Base-by-base conservation (phyloP, 2,113 vertebrate species). In the Ondatra zibethicus region DNA sequence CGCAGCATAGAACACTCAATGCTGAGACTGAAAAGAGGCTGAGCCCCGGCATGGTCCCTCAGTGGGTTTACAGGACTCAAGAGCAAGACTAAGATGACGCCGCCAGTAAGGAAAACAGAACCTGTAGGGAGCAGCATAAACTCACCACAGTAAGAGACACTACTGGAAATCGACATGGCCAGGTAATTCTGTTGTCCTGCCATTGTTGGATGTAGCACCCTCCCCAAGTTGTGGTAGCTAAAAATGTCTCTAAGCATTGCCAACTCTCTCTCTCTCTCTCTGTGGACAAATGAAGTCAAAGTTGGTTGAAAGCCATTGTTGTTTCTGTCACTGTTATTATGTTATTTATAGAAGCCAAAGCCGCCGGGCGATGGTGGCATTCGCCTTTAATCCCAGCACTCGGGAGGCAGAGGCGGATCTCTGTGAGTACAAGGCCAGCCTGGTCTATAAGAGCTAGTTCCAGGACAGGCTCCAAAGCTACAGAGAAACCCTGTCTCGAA, bases 121-220 rank as follows among this genome's bases (percentile, higher is more conserved):
- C 7, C 63, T 65, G 31, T 13, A 0, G 12, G 3, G 21, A 42
- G 47, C 33, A 27, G 50, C 0, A 17, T 66, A 19, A 8, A 29
- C 29, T 29, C n/a, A 16, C 8, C 3, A 10, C 47, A 36, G 7
- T 23, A 50, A 76, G 61, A 7, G 3, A 39, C 0, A 33, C 45
- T 3, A 23, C 12, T 0, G 36, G 1, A 23, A 2, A 33, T 58
- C 0, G 3, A 2, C 6, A 12, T 14, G 8, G 7, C 29, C 33
- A 31, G 87, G 5, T 3, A 5, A 77, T 47, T 47, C 31, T 39
- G 50, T 0, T 16, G 65, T 3, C 39, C 13, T 12, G 21, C 29
- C 12, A 27, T 8, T 33, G 36, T 11, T 29, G 29, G 42, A 33
- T n/a, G 55, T 1, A 12, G 29, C 31, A 47, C 13, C 29, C 33